Conservation (phyloP, 2,113 vertebrate species). For the Eublepharis macularius region DNA sequence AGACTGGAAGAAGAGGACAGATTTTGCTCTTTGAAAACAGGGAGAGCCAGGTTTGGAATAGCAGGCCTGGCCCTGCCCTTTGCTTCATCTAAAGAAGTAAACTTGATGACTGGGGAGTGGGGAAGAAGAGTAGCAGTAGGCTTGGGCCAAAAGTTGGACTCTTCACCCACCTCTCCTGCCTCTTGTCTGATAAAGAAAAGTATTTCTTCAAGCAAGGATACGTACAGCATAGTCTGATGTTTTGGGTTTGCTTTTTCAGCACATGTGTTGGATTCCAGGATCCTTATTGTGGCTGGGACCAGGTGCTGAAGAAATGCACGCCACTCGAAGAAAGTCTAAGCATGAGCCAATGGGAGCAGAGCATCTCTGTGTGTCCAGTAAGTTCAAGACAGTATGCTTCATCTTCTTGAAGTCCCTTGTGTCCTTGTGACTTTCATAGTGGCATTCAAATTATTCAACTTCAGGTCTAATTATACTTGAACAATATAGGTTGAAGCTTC, state of each 20-base stretch:
- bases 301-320: constrained; percentile 91
- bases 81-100: not conserved
- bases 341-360: constrained; percentile 98
- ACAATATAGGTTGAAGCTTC: not conserved
- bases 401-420: not conserved
- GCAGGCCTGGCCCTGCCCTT: not conserved
- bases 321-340: constrained; percentile 92
- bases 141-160: not conserved
- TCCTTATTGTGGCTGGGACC: constrained; percentile 96
- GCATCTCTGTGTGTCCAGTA: constrained; percentile 89
- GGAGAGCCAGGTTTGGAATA: not conserved
- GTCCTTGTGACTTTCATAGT: not conserved
- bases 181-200: not conserved
- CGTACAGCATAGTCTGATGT: constrained; percentile 13
- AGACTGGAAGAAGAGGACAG: no score
- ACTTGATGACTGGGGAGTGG: not conserved
- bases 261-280: constrained; percentile 92
- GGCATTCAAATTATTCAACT: not conserved
- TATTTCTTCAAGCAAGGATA: not conserved
- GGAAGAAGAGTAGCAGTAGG: no score
- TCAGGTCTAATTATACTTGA: not conserved
- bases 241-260: constrained; percentile 71
- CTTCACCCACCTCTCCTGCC: not conserved
- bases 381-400: constrained; percentile 56
- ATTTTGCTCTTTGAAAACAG: no score